These are phyloP conservation scores for Acyrthosiphon pisum DNA, from an alignment of 1,140 invertebrate species.

Conservation along the genomic window DNA sequence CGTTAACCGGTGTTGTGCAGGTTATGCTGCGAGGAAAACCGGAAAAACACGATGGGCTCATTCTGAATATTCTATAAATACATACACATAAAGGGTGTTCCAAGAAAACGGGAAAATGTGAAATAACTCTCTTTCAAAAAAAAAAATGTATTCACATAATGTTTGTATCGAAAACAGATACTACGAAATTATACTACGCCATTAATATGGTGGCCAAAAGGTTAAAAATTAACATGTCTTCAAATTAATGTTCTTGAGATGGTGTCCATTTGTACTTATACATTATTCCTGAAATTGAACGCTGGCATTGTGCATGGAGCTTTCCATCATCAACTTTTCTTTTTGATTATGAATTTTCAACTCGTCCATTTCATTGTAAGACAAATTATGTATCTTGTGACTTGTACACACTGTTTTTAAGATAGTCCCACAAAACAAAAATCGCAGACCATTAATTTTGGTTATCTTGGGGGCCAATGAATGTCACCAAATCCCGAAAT, in stretches of 20 bases:
- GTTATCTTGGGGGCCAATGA: too few relatives aligned
- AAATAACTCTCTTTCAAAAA: background rate
- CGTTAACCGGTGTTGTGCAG: background rate
- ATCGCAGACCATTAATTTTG: too few relatives aligned
- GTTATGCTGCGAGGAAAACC: background rate
- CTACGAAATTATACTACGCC: background rate
- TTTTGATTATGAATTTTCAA: too few relatives aligned
- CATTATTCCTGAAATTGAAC: too few relatives aligned
- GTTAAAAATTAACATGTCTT: background rate
- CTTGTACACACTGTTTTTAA: too few relatives aligned
- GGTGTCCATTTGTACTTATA: too few relatives aligned
- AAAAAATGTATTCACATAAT: background rate
- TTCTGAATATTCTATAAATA: background rate
- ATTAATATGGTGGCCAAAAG: background rate
- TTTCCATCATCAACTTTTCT: too few relatives aligned
- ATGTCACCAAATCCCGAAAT: too few relatives aligned
- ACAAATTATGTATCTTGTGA: too few relatives aligned
- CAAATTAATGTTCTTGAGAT: background rate
- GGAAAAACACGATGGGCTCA: background rate
- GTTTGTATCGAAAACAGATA: background rate
- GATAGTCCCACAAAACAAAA: too few relatives aligned
- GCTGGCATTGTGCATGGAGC: too few relatives aligned
- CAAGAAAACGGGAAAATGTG: background rate
- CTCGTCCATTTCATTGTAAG: too few relatives aligned
- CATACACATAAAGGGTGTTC: background rate